phyloP scores from a whole-genome alignment of 2,888 invertebrate species.

The Cyaniris semiargus region DNA sequence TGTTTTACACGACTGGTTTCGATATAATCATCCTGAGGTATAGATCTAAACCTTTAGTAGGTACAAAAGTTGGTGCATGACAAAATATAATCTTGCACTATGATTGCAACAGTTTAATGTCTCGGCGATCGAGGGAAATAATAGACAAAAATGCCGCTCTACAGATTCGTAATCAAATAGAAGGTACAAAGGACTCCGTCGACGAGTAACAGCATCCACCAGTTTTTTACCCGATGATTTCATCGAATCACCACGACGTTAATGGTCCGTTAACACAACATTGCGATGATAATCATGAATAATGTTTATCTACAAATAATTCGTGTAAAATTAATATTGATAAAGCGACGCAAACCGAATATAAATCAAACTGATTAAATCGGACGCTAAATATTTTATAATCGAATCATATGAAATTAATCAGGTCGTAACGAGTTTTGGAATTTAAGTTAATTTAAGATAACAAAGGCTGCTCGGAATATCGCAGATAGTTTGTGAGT shows the following conservation, averaged over 20 bases:
- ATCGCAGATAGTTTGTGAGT: background rate
- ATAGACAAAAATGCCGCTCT: background rate
- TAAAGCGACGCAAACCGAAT: constrained; percentile 21
- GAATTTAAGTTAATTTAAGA: constrained; percentile 33
- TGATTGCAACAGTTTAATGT: background rate
- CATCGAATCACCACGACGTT: background rate
- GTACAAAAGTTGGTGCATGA: background rate
- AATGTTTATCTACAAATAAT: constrained; percentile 14
- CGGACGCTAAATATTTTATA: constrained; percentile 33
- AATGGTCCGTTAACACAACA: background rate
- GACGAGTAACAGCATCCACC: too few species aligned
- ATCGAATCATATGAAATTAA: constrained; percentile 34
- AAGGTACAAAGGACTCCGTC: too few species aligned
- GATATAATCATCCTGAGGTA: background rate
- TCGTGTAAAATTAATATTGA: constrained; percentile 25
- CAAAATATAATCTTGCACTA: background rate
- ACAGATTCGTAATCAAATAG: too few species aligned
- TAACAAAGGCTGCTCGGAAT: constrained; percentile 1
- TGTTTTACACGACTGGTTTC: background rate
- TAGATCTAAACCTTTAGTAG: background rate
- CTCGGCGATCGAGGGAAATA: background rate
- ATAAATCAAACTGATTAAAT: constrained; percentile 36
- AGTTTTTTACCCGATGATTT: background rate
- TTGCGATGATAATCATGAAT: constrained; percentile 6
- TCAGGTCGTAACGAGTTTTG: constrained; percentile 33